Conservation (phyloP, 1,140 invertebrate genomes). For the Ylistrum balloti region DNA sequence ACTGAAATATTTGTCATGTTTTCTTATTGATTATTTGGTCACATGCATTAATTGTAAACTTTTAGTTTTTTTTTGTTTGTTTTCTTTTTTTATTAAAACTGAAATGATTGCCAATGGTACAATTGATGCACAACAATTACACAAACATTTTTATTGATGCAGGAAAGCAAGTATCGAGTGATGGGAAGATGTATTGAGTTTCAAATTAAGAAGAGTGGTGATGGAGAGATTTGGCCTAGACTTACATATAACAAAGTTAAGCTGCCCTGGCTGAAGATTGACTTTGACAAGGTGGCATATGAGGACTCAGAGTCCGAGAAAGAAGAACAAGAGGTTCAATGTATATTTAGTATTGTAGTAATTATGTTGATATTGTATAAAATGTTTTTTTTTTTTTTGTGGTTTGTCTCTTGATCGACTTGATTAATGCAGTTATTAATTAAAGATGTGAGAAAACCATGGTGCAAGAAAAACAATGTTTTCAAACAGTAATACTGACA, state of each 20-base stretch:
- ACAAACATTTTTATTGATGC: constrained; percentile 70
- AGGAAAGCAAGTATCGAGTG: constrained; percentile 85
- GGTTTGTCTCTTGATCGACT: no score
- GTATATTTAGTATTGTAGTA: not conserved
- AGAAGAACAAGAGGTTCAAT: constrained; percentile 52
- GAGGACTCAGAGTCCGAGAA: constrained; percentile 85
- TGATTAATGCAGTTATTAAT: no score
- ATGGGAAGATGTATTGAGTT: constrained; percentile 91
- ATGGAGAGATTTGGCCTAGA: constrained; percentile 91
- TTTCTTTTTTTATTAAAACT: no score
- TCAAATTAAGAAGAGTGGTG: constrained; percentile 87
- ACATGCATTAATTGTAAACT: no score
- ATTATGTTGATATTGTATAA: not conserved
- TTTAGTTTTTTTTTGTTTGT: no score
- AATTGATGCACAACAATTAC: no score
- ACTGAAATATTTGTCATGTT: no score
- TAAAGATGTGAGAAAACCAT: no score
- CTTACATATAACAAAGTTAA: constrained; percentile 90
- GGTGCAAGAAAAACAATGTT: no score
- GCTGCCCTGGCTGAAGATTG: constrained; percentile 94
- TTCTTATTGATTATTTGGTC: no score
- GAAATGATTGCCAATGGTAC: no score
- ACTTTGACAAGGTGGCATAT: constrained; percentile 92
- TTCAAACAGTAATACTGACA: no score
- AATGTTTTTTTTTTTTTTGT: not conserved